Evolutionary conservation across 2,888 invertebrate genomes (phyloP).

Genomic region (Folsomia candida): DNA sequence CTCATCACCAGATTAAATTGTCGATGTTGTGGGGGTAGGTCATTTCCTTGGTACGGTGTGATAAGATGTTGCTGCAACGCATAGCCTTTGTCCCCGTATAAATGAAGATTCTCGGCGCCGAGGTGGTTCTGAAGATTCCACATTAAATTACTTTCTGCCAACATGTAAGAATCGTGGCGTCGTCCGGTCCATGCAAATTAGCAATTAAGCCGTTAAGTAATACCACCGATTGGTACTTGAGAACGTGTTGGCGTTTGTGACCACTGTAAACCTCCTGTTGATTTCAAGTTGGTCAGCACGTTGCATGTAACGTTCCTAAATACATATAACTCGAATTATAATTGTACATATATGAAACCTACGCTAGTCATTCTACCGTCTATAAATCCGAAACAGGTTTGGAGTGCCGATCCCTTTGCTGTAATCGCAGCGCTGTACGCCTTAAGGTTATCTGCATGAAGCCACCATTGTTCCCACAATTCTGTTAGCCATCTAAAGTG

Average conservation of each 20-base stretch:
- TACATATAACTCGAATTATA: not conserved
- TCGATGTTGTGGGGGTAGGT: not conserved
- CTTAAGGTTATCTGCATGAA: not conserved
- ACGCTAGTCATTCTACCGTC: not conserved
- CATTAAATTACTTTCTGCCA: not conserved
- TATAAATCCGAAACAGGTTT: not conserved
- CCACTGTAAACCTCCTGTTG: not conserved
- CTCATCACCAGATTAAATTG: not conserved
- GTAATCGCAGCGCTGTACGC: not conserved
- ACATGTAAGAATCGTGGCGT: not conserved
- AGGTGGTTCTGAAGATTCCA: not conserved
- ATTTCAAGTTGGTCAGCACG: too few species aligned
- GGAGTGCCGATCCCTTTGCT: not conserved
- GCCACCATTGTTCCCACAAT: too few species aligned
- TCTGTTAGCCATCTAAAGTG: not conserved
- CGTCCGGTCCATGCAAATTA: not conserved
- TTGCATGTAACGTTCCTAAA: too few species aligned
- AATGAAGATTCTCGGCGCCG: not conserved
- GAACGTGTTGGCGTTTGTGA: not conserved
- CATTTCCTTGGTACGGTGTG: not conserved
- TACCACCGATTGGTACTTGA: not conserved
- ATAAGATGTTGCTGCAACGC: not conserved
- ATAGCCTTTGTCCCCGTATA: not conserved
- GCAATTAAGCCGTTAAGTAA: not conserved
- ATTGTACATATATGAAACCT: too few species aligned